Evolutionary conservation across 2,888 invertebrate genomes (phyloP).

Genomic region (Polydesmus complanatus): DNA sequence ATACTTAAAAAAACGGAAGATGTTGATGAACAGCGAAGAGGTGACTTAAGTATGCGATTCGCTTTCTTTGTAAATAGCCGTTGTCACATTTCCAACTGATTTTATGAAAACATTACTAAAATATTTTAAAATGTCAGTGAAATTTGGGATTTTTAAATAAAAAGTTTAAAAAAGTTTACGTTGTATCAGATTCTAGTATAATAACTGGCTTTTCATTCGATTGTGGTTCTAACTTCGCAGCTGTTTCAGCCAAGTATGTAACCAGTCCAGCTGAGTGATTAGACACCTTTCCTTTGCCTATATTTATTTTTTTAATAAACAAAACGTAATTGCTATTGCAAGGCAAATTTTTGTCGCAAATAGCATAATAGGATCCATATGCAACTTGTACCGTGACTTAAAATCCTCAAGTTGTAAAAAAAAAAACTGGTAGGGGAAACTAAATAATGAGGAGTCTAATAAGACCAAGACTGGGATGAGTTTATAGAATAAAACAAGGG

Average conservation of each 20-base stretch:
- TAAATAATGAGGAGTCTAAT: no score
- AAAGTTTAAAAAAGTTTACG: not conserved
- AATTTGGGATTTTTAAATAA: not conserved
- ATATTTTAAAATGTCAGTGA: not conserved
- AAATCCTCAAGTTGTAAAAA: no score
- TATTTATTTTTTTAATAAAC: not conserved
- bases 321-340: not conserved
- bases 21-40: no score
- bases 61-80: conserved; percentile 2
- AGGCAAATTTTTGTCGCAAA: no score
- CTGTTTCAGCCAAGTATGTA: not conserved
- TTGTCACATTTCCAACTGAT: conserved; percentile 3
- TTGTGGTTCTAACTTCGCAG: conserved; percentile 1
- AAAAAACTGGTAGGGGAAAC: not conserved
- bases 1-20: no score
- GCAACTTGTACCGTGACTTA: no score
- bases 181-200: conserved; percentile 3
- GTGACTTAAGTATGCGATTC: no score
- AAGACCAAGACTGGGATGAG: no score
- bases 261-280: not conserved
- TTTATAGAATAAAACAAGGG: no score
- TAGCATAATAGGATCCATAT: no score
- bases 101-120: conserved; percentile 9
- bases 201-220: conserved; percentile 1
- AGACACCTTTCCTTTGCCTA: conserved; percentile 9